Evolutionary conservation across 2,113 vertebrate species (phyloP).

Genomic region (Hydrolagus affinis): DNA sequence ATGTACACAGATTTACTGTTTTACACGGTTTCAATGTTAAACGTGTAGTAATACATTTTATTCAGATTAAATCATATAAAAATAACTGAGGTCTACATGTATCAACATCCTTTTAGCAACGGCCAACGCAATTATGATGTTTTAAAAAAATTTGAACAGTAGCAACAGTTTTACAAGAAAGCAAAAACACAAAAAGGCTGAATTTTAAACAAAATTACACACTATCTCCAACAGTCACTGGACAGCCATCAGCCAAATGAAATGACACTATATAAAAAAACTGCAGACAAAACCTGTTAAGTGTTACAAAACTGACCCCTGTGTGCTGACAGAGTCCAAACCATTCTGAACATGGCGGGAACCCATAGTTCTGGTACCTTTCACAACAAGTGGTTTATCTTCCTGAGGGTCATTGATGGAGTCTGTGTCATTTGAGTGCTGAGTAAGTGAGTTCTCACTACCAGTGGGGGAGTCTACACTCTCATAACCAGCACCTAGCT

Average conservation of each 20-base stretch:
- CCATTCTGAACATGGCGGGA: conserved; percentile 91
- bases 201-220: conserved; percentile 61
- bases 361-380: conserved; percentile 91
- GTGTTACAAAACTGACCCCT: conserved; percentile 72
- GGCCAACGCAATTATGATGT: conserved; percentile 66
- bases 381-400: conserved; percentile 81
- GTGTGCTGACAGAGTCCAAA: conserved; percentile 81
- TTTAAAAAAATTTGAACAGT: conserved; percentile 70
- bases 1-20: conserved; percentile 62
- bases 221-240: conserved; percentile 58
- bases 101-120: conserved; percentile 67
- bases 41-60: conserved; percentile 62
- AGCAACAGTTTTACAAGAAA: conserved; percentile 68
- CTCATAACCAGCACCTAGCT: conserved; percentile 92
- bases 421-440: conserved; percentile 97
- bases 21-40: conserved; percentile 67
- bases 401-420: conserved; percentile 92
- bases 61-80: conserved; percentile 82
- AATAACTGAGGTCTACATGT: conserved; percentile 78
- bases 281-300: conserved; percentile 51
- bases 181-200: conserved; percentile 56
- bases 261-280: conserved; percentile 70
- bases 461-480: conserved; percentile 98
- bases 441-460: conserved; percentile 95
- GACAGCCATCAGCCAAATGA: conserved; percentile 67